Evolutionary conservation across 2,113 vertebrate genomes (phyloP).

Genomic region (Cnemophilus loriae): DNA sequence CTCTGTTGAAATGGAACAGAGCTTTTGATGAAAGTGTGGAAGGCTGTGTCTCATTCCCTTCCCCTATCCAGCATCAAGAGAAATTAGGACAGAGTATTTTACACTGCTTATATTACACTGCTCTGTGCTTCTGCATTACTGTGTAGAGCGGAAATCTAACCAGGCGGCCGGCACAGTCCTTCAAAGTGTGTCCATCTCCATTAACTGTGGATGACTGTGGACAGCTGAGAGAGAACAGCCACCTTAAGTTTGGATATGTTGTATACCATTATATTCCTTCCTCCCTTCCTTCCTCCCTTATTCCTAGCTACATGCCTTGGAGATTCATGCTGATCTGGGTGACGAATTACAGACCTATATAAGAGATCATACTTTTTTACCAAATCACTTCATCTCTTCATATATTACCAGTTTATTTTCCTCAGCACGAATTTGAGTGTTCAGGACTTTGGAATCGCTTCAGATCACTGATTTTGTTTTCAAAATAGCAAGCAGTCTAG

Average conservation of each 20-base stretch:
- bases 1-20: neutral
- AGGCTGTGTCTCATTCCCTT: neutral
- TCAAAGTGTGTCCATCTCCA: neutral
- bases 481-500: neutral
- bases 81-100: neutral
- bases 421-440: neutral
- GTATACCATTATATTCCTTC: neutral
- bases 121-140: neutral
- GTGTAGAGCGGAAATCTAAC: fast-evolving
- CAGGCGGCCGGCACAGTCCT: neutral
- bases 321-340: neutral
- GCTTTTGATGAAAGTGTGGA: neutral
- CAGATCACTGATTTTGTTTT: neutral
- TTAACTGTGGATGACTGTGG: neutral
- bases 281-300: no score
- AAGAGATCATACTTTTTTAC: neutral
- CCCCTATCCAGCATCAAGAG: neutral
- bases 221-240: neutral
- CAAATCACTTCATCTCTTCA: neutral
- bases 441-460: neutral
- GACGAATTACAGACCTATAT: neutral
- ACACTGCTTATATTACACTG: neutral
- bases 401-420: neutral
- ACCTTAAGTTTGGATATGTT: neutral
- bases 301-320: neutral